Evolutionary conservation across 2,888 invertebrate species (phyloP).

Genomic region (Mythimna pallens): DNA sequence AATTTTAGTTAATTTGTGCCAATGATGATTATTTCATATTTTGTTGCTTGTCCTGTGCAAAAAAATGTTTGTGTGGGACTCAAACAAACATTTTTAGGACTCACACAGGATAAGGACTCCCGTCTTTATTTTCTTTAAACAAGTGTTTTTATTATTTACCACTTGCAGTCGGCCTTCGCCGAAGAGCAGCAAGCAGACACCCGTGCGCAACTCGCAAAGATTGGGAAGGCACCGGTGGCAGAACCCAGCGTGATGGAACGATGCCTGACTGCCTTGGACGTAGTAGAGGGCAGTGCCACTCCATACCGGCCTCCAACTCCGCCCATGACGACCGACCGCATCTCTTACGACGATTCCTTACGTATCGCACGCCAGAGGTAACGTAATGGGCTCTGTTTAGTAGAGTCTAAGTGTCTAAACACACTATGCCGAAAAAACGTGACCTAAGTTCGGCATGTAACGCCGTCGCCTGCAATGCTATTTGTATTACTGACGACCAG

Average conservation of each 20-base stretch:
- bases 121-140: too few relatives aligned
- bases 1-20: too few relatives aligned
- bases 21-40: too few relatives aligned
- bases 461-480: too few relatives aligned
- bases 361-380: conserved; percentile 78
- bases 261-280: conserved; percentile 83
- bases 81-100: too few relatives aligned
- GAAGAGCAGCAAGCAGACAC: conserved; percentile 80
- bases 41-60: too few relatives aligned
- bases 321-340: conserved; percentile 81
- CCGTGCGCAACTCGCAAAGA: conserved; percentile 81
- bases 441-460: too few relatives aligned
- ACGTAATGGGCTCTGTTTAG: not conserved
- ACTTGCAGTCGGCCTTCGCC: conserved; percentile 75
- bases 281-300: conserved; percentile 82
- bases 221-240: conserved; percentile 83
- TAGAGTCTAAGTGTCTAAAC: too few relatives aligned
- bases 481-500: too few relatives aligned
- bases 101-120: too few relatives aligned
- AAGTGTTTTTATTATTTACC: not conserved
- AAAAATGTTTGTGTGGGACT: too few relatives aligned
- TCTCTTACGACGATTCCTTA: conserved; percentile 83
- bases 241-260: conserved; percentile 84
- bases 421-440: too few relatives aligned
- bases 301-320: conserved; percentile 82